phyloP scores from a whole-genome alignment of 1,140 invertebrate species.

The Uloborus diversus region DNA sequence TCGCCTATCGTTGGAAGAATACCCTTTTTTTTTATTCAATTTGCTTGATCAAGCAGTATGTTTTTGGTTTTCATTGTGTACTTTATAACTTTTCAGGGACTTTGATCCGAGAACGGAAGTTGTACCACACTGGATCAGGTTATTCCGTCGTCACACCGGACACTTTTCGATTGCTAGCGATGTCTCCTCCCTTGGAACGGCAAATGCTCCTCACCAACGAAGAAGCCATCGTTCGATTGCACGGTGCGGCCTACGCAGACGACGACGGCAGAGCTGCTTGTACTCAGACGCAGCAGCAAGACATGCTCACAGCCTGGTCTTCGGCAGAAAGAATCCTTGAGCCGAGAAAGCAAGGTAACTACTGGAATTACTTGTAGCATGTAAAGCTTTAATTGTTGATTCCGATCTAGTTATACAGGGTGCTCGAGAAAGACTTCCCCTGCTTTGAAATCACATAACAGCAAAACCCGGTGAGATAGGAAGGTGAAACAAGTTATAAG shows the following conservation, averaged over 20 bases:
- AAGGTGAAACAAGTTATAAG: too few species aligned
- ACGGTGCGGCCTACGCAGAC: slow-evolving; percentile 68
- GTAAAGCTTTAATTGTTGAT: too few species aligned
- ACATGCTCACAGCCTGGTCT: slow-evolving; percentile 36
- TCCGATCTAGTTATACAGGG: too few species aligned
- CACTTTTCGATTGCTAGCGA: slow-evolving; percentile 56
- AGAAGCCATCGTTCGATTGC: slow-evolving; percentile 82
- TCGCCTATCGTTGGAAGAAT: background rate
- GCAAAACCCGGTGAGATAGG: too few species aligned
- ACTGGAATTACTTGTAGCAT: too few species aligned
- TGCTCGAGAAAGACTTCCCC: too few species aligned
- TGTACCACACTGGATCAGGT: slow-evolving; percentile 63
- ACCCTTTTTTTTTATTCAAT: background rate
- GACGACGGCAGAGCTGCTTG: slow-evolving; percentile 18
- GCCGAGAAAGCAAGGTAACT: slow-evolving; percentile 24
- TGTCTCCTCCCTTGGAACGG: slow-evolving; percentile 55
- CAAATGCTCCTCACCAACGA: slow-evolving; percentile 81
- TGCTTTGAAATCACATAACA: too few species aligned
- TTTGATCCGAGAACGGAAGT: slow-evolving; percentile 51
- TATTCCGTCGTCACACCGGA: slow-evolving; percentile 60
- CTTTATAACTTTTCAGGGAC: slow-evolving; percentile 14
- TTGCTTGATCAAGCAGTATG: background rate
- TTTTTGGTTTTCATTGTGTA: background rate
- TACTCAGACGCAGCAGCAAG: slow-evolving; percentile 27
- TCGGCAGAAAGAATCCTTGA: slow-evolving; percentile 46